Conservation (phyloP, 2,888 invertebrate species). For the Stramonita haemastoma region DNA sequence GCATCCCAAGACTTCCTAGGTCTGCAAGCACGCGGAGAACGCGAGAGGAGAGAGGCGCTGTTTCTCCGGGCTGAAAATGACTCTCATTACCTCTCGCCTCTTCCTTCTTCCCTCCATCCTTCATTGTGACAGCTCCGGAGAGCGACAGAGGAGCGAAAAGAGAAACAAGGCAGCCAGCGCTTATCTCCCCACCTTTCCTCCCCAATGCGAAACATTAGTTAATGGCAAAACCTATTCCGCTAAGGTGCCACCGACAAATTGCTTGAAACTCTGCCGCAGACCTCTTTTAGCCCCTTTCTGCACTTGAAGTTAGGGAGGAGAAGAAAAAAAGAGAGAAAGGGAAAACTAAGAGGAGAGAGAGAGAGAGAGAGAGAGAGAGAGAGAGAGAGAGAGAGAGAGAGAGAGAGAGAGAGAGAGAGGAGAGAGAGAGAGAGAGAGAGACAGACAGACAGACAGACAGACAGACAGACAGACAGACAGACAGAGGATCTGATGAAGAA, state of each 20-base stretch:
- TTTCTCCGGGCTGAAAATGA: conserved; percentile 29
- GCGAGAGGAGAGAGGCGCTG: conserved; percentile 19
- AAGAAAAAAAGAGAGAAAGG: not conserved
- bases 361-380: not conserved
- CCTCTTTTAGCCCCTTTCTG: conserved; percentile 22
- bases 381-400: not conserved
- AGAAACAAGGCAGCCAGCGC: conserved; percentile 31
- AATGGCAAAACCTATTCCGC: conserved; percentile 41
- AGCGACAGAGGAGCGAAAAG: conserved; percentile 2
- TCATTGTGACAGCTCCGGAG: conserved; percentile 29
- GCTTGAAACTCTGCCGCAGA: conserved; percentile 19
- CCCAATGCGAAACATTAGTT: conserved; percentile 41
- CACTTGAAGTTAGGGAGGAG: too few relatives aligned
- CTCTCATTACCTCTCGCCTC: conserved; percentile 36
- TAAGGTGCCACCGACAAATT: conserved; percentile 32
- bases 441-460: conserved; percentile 18
- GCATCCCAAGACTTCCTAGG: not conserved
- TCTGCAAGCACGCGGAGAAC: not conserved
- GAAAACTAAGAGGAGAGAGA: not conserved
- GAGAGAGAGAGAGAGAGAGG: not conserved
- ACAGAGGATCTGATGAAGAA: not conserved
- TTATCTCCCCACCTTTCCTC: conserved; percentile 26
- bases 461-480: conserved; percentile 27
- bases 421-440: not conserved
- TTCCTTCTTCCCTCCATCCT: conserved; percentile 19